Base-by-base conservation (phyloP, 2,113 vertebrate species). In the Bambusicola thoracicus region DNA sequence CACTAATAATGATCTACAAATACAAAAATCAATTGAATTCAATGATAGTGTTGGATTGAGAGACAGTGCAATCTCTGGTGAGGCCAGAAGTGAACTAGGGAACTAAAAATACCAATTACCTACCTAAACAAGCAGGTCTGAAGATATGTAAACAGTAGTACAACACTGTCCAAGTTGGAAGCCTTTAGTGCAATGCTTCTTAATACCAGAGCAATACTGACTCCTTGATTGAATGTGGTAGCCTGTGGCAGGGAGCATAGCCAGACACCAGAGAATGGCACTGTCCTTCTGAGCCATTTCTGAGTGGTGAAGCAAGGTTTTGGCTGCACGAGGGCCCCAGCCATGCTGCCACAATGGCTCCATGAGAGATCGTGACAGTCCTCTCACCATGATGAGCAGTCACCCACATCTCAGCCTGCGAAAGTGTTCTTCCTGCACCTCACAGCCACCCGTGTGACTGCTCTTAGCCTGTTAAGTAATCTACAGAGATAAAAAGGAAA, bases 11-110 rank as follows among this genome's bases (percentile, higher is more conserved):
- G 25, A 85, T 44, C 63, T 78, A 32, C 81, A 76, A 90, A 65
- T 65, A 66, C 25, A 70, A 82, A 95, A 55, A 27, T 61, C 49
- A 58, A 51, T 75, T 85, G 13, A 43, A 87, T 94, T 72, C 92
- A 41, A 38, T 77, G 44, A 32, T 51, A 41, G 14, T n/a, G 29
- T 40, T 81, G 38, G 48, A 44, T 12, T 81, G 67, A 40, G 18
- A 68, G 14, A 16, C 32, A 29, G 32, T 78, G 19, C 30, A 69
- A 83, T 11, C 48, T 92, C 19, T 59, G 14, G 46, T 77, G 72
- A 85, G 43, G 72, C 46, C 49, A 82, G 63, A 38, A 74, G 4
- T 30, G 49, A 81, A 22, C 32, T 85, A 29, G 11, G 32, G 12
- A 90, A n/a, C 4, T 43, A 30, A 29, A 84, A 84, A 72, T 48